These are phyloP conservation scores for Aegotheles bennettii DNA, from an alignment of 2,113 vertebrate species.

Conservation along the genomic window DNA sequence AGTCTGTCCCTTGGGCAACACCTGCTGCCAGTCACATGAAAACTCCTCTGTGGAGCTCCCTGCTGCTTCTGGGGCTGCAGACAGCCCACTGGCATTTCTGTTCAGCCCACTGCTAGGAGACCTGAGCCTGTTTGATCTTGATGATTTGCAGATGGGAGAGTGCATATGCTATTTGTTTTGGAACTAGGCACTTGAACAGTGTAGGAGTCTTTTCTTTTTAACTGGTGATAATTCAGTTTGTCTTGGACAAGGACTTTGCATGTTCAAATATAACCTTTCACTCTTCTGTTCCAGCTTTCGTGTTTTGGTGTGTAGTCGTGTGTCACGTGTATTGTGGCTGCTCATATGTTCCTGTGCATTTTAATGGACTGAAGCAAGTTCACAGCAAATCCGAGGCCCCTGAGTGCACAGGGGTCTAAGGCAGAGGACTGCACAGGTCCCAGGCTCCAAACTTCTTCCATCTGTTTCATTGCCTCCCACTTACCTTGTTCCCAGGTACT, in stretches of 20 bases:
- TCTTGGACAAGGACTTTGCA: neutral
- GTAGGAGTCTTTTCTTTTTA: neutral
- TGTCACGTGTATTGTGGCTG: fast-evolving
- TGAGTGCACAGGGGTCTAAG: neutral
- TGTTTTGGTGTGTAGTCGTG: neutral
- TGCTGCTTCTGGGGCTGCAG: fast-evolving
- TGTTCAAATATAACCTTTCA: neutral
- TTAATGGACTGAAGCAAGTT: neutral
- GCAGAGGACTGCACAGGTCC: neutral
- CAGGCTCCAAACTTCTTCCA: neutral
- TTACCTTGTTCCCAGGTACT: neutral
- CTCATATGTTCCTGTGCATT: neutral
- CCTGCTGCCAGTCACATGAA: neutral
- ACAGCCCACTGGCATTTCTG: neutral
- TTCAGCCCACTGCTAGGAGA: neutral
- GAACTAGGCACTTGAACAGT: neutral
- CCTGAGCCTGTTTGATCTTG: neutral
- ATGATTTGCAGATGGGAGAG: neutral
- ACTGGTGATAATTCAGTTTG: neutral
- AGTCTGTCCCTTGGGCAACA: neutral
- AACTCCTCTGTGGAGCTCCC: neutral
- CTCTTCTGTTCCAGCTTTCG: neutral
- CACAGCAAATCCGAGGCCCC: neutral
- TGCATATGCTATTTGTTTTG: neutral
- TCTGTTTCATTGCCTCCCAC: neutral